Evolutionary conservation across 2,113 vertebrate species (phyloP).

Genomic region (Lucifuga dentata): DNA sequence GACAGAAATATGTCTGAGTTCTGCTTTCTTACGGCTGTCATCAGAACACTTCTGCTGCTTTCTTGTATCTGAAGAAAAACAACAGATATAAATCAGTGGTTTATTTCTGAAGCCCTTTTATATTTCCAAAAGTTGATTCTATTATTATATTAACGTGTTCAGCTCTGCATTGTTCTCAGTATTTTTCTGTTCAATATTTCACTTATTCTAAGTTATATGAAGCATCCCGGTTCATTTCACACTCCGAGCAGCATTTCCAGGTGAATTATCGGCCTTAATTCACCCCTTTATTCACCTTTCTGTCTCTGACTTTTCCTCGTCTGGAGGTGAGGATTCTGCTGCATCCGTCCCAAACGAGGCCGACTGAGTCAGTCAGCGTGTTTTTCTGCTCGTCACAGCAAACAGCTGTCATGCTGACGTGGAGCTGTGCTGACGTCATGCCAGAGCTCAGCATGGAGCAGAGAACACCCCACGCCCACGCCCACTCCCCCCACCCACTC

Average conservation of each 20-base stretch:
- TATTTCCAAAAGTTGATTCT: too few relatives aligned
- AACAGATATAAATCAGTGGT: background rate
- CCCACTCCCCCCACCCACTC: slow-evolving; percentile 37
- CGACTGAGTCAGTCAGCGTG: slow-evolving; percentile 66
- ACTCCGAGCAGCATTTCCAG: slow-evolving; percentile 48
- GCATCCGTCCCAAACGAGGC: slow-evolving; percentile 76
- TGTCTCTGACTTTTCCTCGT: slow-evolving; percentile 60
- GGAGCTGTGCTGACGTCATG: slow-evolving; percentile 58
- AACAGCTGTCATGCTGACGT: slow-evolving; percentile 74
- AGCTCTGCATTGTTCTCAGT: too few relatives aligned
- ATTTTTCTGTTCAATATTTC: too few relatives aligned
- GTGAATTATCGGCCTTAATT: slow-evolving; percentile 50
- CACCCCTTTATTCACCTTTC: slow-evolving; percentile 32
- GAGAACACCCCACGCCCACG: slow-evolving; percentile 31
- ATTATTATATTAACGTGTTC: too few relatives aligned
- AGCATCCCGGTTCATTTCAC: slow-evolving; percentile 37
- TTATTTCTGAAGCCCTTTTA: background rate
- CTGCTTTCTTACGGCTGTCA: too few relatives aligned
- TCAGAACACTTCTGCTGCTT: too few relatives aligned
- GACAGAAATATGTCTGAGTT: slow-evolving; percentile 31
- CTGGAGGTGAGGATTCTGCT: slow-evolving; percentile 57
- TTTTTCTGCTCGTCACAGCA: slow-evolving; percentile 69
- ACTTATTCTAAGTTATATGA: slow-evolving; percentile 1
- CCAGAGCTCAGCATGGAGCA: slow-evolving; percentile 61
- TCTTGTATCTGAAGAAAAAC: slow-evolving; percentile 2